Evolutionary conservation across 2,888 invertebrate genomes (phyloP), one percentile per base, ranked within the genome.

Genomic region (Hydroisotoma schaefferi): DNA sequence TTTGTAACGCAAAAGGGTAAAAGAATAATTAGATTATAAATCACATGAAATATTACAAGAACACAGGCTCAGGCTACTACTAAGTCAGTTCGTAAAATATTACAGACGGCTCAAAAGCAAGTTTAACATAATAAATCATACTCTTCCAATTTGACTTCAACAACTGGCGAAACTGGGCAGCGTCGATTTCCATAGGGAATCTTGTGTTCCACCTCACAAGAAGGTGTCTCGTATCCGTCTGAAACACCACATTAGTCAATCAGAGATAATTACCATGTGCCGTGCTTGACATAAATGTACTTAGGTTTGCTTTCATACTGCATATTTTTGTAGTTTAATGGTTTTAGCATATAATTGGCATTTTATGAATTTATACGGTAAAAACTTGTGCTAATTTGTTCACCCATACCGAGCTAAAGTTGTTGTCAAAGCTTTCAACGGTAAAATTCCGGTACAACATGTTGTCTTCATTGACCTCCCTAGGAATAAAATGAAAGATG

Each of bases 381-480:
- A 48, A 44, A 29, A 55, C 22, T 6, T 10, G 33, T 33, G 15
- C 26, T 26, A 2, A 37, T 33, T 27, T 33, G 51, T 5, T 22
- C 3, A 43, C 38, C 75, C 77, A 77, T 76, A 84, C 84, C 76
- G 82, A 78, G 65, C 82, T 75, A 2, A 81, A 75, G 48, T 79
- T 76, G 71, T 84, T 84, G 69, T 83, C 84, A 70, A 80, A 76
- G 74, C 83, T 81, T 73, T 85, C 85, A 2, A 81, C 75, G 18
- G 82, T 80, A 67, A 85, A 81, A 75, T 85, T 84, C 64, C 84
- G 79, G 64, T 85, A 81, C 48, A 87, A 79, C 80, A 84, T 81
- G 76, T 87, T 87, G 76, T 87, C 87, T 74, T 87, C 87, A 76
- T 87, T 87, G 59, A 85, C 85, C 79, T 87, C 87, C 86, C 85